Conservation (phyloP, 1,140 invertebrate genomes). For the Propsilocerus akamusi region DNA sequence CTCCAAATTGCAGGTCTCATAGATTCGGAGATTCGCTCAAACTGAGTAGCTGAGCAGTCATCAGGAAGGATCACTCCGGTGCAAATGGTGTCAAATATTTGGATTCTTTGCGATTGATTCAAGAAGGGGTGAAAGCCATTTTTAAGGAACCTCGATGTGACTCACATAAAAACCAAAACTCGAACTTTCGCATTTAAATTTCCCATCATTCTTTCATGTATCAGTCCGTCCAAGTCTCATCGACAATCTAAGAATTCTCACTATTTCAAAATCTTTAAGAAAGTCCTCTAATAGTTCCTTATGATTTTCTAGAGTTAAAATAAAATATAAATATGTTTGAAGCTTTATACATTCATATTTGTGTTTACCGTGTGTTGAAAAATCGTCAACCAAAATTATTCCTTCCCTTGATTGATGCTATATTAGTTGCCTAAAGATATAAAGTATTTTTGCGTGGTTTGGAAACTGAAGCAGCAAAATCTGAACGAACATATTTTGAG, state of each 20-base stretch:
- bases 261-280: slow-evolving; percentile 45
- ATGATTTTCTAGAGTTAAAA: slow-evolving; percentile 24
- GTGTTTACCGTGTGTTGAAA: slow-evolving; percentile 45
- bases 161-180: slow-evolving; percentile 70
- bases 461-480: too few species aligned
- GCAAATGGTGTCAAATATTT: neutral
- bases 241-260: slow-evolving; percentile 48
- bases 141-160: slow-evolving; percentile 62
- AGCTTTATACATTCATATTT: too few species aligned
- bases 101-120: slow-evolving; percentile 55
- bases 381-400: slow-evolving; percentile 76
- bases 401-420: too few species aligned
- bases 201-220: slow-evolving; percentile 59
- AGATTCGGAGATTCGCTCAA: neutral
- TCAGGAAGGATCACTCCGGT: neutral
- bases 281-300: slow-evolving; percentile 51
- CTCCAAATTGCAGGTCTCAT: neutral
- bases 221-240: slow-evolving; percentile 63
- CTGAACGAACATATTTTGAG: too few species aligned
- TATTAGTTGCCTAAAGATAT: too few species aligned
- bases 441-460: too few species aligned
- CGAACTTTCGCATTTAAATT: slow-evolving; percentile 59
- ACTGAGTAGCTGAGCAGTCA: too few species aligned
- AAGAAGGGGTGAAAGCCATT: slow-evolving; percentile 66
- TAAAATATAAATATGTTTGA: too few species aligned